phyloP scores from a whole-genome alignment of 2,797 vertebrate genomes.

The Falco peregrinus region DNA sequence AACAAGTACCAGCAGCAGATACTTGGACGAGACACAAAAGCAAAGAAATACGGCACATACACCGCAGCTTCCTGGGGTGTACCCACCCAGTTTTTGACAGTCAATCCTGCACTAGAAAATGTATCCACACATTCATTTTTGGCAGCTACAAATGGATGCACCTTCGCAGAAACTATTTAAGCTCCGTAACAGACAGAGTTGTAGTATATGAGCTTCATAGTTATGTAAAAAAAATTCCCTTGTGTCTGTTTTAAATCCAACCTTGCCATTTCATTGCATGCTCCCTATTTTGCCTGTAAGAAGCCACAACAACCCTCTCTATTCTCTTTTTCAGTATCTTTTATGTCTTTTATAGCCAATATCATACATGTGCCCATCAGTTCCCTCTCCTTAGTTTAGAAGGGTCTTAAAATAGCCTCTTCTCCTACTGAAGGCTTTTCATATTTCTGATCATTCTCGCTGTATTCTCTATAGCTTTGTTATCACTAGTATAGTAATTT shows the following conservation, averaged over 20 bases:
- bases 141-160: neutral
- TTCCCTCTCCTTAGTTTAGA: neutral
- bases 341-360: neutral
- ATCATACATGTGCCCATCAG: neutral
- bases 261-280: neutral
- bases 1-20: neutral
- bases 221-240: neutral
- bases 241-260: neutral
- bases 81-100: neutral
- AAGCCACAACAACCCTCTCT: neutral
- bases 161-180: neutral
- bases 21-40: neutral
- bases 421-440: neutral
- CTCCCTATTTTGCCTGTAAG: neutral
- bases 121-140: neutral
- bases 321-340: neutral
- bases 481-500: neutral
- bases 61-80: fast-evolving
- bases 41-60: neutral
- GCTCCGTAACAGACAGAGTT: neutral
- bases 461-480: neutral
- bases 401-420: neutral
- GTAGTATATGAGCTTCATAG: neutral
- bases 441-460: neutral
- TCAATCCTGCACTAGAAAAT: neutral